phyloP scores from a whole-genome alignment of 1,140 invertebrate species.

The Saxidomus purpurata region DNA sequence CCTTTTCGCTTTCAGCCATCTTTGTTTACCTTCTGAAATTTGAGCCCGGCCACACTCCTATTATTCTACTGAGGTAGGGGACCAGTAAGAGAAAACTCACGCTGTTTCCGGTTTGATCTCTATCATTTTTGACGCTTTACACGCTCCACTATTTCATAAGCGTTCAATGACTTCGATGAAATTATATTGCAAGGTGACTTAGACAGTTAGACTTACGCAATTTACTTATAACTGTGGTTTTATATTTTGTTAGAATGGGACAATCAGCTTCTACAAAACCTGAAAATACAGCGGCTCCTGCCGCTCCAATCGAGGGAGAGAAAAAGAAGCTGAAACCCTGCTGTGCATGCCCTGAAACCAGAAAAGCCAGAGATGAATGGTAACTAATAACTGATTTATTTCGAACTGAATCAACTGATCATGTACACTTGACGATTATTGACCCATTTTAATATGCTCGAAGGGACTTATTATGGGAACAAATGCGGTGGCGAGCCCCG shows the following conservation, averaged over 20 bases:
- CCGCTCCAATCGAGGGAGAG: neutral
- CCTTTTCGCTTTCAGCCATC: conserved; percentile 70
- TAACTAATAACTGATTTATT: conserved; percentile 88
- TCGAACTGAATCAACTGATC: no score
- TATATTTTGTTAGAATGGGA: conserved; percentile 3
- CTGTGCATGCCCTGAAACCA: conserved; percentile 99
- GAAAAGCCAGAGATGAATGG: conserved; percentile 96
- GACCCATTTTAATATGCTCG: no score
- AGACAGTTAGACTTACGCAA: neutral
- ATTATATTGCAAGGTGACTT: conserved; percentile 36
- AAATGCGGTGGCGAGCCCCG: no score
- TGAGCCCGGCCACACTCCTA: neutral
- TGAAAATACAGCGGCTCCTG: neutral
- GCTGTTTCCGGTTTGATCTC: conserved; percentile 10
- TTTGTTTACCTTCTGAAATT: conserved; percentile 6
- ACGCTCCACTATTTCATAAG: neutral
- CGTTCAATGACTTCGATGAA: conserved; percentile 15
- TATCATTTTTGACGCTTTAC: no score
- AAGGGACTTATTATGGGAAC: no score
- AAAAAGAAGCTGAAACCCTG: conserved; percentile 93
- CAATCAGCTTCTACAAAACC: conserved; percentile 20
- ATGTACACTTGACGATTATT: no score
- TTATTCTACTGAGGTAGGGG: neutral
- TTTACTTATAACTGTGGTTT: neutral
- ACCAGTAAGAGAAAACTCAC: neutral